These are phyloP conservation scores for Stomatorhinus walkeri DNA, from an alignment of 2,797 vertebrate species.

Conservation along the genomic window DNA sequence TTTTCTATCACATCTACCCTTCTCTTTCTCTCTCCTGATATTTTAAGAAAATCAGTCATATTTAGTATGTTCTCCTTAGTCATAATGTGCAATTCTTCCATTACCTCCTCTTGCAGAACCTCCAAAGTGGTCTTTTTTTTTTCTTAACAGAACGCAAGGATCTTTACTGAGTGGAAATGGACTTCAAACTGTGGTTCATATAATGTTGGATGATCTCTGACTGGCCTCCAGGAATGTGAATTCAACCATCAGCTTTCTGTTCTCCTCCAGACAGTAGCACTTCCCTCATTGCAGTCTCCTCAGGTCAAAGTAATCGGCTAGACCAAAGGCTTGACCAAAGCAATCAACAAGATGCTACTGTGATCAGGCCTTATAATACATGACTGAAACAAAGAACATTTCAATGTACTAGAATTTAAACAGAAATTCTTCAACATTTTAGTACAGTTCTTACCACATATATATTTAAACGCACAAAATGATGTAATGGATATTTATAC, in stretches of 20 bases:
- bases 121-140: not conserved
- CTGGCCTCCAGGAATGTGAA: not conserved
- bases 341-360: no score
- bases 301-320: not conserved
- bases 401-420: not conserved
- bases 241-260: not conserved
- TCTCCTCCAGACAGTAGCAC: not conserved
- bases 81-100: not conserved
- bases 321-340: no score
- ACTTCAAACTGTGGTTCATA: not conserved
- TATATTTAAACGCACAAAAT: not conserved
- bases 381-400: no score
- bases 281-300: not conserved
- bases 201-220: not conserved
- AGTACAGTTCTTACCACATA: not conserved
- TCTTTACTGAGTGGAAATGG: not conserved
- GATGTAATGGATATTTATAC: not conserved
- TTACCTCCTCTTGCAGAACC: not conserved
- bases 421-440: not conserved
- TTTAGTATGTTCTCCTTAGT: not conserved
- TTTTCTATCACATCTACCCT: not conserved
- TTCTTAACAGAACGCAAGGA: not conserved
- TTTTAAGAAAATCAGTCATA: not conserved
- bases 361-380: no score
- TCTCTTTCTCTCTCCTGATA: not conserved